Conservation (phyloP, 2,888 invertebrate genomes). For the Agelastica alni region DNA sequence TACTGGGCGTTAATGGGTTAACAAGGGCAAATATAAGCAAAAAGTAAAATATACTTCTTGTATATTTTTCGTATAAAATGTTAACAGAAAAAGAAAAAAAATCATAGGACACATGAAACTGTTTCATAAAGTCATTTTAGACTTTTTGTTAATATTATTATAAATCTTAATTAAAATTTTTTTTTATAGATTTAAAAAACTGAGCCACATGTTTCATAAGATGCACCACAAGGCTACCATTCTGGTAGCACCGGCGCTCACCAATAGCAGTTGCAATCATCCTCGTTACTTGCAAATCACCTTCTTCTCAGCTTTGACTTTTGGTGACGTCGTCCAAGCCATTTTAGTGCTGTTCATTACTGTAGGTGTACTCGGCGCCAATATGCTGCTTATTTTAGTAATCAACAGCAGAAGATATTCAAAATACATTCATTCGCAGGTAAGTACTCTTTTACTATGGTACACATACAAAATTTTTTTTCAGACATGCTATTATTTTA, state of each 20-base stretch:
- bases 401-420: slow-evolving; percentile 82
- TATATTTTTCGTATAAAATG: too few species aligned
- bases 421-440: slow-evolving; percentile 87
- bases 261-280: slow-evolving; percentile 83
- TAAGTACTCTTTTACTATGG: too few species aligned
- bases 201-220: slow-evolving; percentile 16
- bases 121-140: too few species aligned
- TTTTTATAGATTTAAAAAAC: not conserved
- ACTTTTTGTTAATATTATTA: too few species aligned
- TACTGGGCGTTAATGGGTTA: too few species aligned
- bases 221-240: slow-evolving; percentile 67
- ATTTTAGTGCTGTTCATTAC: slow-evolving; percentile 76
- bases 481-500: too few species aligned
- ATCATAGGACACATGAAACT: too few species aligned
- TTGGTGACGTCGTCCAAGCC: slow-evolving; percentile 76
- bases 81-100: too few species aligned
- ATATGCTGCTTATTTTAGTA: slow-evolving; percentile 79
- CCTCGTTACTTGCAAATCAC: slow-evolving; percentile 66
- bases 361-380: slow-evolving; percentile 78
- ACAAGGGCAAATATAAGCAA: too few species aligned
- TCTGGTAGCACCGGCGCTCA: slow-evolving; percentile 77
- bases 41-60: too few species aligned
- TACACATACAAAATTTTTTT: too few species aligned
- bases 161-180: not conserved
- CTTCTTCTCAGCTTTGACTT: slow-evolving; percentile 66